Conservation (phyloP, 1,140 invertebrate species). For the Procambarus virginalis region DNA sequence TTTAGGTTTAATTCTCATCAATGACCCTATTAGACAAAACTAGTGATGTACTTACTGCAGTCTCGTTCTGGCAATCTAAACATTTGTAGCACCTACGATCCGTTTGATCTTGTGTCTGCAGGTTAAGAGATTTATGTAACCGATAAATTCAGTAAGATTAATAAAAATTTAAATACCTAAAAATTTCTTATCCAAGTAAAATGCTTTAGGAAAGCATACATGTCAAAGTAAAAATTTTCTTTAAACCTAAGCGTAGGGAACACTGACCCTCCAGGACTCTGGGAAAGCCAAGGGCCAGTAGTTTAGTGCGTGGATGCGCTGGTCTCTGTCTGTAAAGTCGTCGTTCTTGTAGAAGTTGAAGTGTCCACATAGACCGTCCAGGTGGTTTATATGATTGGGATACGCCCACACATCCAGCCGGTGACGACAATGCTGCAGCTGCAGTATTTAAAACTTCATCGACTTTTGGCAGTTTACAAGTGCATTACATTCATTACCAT, state of each 20-base stretch:
- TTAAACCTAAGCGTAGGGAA: too few species aligned
- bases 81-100: too few species aligned
- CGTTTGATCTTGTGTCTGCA: background rate
- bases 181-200: background rate
- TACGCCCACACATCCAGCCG: constrained; percentile 24
- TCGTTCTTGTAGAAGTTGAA: constrained; percentile 27
- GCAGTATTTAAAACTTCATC: background rate
- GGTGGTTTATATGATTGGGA: background rate
- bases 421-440: constrained; percentile 12
- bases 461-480: too few species aligned
- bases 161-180: background rate
- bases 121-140: background rate
- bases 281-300: constrained; percentile 20
- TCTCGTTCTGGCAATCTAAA: too few species aligned
- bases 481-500: too few species aligned
- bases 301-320: background rate
- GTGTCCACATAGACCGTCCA: constrained; percentile 38
- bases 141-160: background rate
- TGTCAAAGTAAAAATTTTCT: too few species aligned
- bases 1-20: too few species aligned
- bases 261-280: constrained; percentile 29
- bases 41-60: too few species aligned
- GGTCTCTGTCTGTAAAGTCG: constrained; percentile 5
- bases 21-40: too few species aligned
- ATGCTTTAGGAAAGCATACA: too few species aligned